Conservation (phyloP, 2,113 vertebrate genomes). For the Scartelaos histophorus region DNA sequence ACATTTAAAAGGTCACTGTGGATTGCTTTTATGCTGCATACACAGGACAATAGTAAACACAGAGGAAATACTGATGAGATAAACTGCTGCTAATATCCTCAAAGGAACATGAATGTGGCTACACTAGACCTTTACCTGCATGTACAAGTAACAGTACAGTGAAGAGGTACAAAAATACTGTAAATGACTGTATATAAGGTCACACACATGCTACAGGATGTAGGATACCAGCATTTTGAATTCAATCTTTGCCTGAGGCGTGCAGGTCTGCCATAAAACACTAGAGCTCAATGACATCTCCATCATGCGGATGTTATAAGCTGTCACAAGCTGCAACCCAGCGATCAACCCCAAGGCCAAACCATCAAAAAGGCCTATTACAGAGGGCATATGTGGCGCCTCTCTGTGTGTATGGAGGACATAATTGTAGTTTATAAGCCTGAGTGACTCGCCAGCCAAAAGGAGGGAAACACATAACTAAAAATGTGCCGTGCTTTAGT, state of each 20-base stretch:
- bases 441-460: constrained; percentile 22
- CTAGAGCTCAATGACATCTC: constrained; percentile 65
- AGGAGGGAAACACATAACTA: constrained; percentile 17
- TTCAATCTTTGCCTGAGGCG: constrained; percentile 49
- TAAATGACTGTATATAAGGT: not conserved
- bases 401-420: constrained; percentile 11
- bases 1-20: constrained; percentile 6
- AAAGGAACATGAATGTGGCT: not conserved
- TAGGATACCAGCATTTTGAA: constrained; percentile 12
- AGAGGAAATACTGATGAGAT: constrained; percentile 2
- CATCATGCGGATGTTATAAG: constrained; percentile 69
- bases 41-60: constrained; percentile 2
- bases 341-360: constrained; percentile 65
- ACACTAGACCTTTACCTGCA: not conserved
- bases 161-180: not conserved
- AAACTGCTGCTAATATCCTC: constrained; percentile 2
- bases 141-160: not conserved
- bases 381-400: constrained; percentile 31
- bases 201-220: constrained; percentile 10
- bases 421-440: constrained; percentile 30
- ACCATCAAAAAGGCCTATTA: constrained; percentile 56
- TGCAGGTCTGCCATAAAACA: constrained; percentile 60
- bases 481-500: constrained; percentile 25
- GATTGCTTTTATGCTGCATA: constrained; percentile 5
- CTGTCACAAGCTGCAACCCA: constrained; percentile 47